Evolutionary conservation across 2,113 vertebrate species (phyloP).

Genomic region (Pandion haliaetus): DNA sequence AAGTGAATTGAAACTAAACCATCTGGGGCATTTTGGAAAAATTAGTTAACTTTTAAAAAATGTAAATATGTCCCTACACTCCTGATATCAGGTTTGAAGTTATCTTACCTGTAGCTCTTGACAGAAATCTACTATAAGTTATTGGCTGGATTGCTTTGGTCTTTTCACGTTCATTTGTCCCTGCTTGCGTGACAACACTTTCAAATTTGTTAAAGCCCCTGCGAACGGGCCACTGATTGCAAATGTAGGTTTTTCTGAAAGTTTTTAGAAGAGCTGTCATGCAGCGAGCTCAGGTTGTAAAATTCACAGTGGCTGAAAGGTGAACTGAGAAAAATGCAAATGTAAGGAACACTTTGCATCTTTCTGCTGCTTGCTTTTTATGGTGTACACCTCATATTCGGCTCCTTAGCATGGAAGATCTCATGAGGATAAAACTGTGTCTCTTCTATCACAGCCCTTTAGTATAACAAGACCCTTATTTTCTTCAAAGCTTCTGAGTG

Average conservation of each 20-base stretch:
- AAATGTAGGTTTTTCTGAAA: neutral
- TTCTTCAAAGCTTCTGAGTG: neutral
- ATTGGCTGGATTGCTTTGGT: neutral
- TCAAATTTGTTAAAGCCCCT: neutral
- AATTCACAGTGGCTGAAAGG: neutral
- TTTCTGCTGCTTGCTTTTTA: neutral
- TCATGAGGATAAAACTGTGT: neutral
- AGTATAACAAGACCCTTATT: neutral
- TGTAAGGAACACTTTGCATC: neutral
- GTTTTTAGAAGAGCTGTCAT: neutral
- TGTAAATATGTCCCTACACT: neutral
- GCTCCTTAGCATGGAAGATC: neutral
- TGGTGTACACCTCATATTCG: neutral
- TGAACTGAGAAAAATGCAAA: neutral
- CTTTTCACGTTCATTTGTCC: neutral
- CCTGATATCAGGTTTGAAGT: neutral
- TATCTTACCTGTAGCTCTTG: neutral
- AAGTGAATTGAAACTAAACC: neutral
- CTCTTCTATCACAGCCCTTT: neutral
- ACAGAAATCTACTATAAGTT: neutral
- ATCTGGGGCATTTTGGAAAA: neutral
- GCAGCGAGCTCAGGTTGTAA: neutral
- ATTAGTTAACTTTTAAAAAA: neutral
- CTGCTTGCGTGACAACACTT: neutral
- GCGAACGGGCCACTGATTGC: fast-evolving